Percentiles rank a stretch among this genome's conserved stretches.
Evolutionary conservation across 1,140 invertebrate genomes (phyloP).

Genomic region (Thalassaphorura encarpata): DNA sequence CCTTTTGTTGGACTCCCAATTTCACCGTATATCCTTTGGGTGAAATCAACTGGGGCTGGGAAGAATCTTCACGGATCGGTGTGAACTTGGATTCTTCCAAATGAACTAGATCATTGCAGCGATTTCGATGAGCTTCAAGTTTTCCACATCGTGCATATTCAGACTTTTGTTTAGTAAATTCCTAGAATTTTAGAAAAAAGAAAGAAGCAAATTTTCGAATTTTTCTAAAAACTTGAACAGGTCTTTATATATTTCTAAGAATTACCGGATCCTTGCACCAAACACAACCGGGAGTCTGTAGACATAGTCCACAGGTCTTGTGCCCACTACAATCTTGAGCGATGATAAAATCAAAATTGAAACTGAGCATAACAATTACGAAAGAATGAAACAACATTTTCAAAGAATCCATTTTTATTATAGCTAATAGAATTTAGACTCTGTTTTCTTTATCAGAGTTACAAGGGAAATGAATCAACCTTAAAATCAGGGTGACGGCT

Average conservation of each 20-base stretch:
- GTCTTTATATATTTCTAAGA: not conserved
- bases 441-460: no score
- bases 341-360: no score
- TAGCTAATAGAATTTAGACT: no score
- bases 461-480: no score
- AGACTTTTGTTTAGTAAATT: not conserved
- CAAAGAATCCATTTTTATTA: no score
- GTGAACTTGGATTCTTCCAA: not conserved
- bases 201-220: not conserved
- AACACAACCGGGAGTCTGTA: not conserved
- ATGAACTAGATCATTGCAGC: not conserved
- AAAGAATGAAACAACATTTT: no score
- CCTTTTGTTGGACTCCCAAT: slow-evolving; percentile 13
- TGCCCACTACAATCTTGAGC: slow-evolving; percentile 42
- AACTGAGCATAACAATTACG: no score
- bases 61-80: not conserved
- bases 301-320: slow-evolving; percentile 16
- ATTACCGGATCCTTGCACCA: slow-evolving; percentile 24
- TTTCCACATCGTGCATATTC: slow-evolving; percentile 12
- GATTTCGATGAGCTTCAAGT: not conserved
- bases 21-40: not conserved
- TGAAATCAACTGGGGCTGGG: not conserved
- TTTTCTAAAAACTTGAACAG: slow-evolving; percentile 6
- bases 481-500: no score
- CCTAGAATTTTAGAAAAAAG: not conserved